Evolutionary conservation across 1,140 invertebrate genomes (phyloP).

Genomic region (Paracyclopina nana): DNA sequence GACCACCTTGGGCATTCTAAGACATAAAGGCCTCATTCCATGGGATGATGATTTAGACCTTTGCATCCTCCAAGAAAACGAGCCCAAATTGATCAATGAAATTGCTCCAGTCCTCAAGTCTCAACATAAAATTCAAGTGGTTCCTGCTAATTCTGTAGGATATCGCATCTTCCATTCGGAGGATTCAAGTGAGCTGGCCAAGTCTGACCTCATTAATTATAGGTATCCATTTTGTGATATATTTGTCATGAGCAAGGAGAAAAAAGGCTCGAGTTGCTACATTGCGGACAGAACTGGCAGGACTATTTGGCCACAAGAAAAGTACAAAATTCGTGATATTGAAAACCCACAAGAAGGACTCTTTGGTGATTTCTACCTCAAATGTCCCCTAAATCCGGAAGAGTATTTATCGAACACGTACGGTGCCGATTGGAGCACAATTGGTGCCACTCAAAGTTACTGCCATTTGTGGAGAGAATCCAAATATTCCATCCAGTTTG

Average conservation of each 20-base stretch:
- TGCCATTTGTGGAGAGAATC: not conserved
- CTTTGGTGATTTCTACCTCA: not conserved
- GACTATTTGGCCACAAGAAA: not conserved
- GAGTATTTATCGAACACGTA: not conserved
- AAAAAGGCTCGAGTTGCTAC: not conserved
- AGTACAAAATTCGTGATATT: not conserved
- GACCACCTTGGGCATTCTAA: not conserved
- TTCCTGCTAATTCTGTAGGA: not conserved
- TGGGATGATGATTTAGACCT: not conserved
- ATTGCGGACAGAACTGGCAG: not conserved
- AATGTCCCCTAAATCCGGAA: not conserved
- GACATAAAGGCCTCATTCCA: not conserved
- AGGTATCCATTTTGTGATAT: slow-evolving; percentile 2
- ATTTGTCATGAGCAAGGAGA: not conserved
- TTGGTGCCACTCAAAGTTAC: not conserved
- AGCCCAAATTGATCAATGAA: not conserved
- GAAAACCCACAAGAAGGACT: not conserved
- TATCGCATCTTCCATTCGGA: not conserved
- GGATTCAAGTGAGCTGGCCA: not conserved
- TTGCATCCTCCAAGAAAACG: not conserved
- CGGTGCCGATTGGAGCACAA: not conserved
- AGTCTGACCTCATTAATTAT: not conserved
- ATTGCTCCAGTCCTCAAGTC: not conserved
- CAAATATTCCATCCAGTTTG: not conserved
- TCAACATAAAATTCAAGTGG: not conserved